Conservation (phyloP, 2,797 vertebrate species). For the Psittacula echo region DNA sequence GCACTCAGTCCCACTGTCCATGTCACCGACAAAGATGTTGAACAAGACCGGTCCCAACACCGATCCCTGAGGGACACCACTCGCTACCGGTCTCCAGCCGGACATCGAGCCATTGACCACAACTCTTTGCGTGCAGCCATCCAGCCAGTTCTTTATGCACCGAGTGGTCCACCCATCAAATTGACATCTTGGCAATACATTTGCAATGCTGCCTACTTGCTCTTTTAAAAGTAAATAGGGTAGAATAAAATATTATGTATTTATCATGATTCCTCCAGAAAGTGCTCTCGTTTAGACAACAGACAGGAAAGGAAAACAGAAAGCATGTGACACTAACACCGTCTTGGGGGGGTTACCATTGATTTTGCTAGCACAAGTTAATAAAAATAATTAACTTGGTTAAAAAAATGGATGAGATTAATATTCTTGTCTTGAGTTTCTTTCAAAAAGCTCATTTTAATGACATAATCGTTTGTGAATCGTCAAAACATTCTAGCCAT, state of each 20-base stretch:
- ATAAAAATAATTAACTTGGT: neutral
- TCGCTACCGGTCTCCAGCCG: too few relatives aligned
- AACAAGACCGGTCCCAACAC: too few relatives aligned
- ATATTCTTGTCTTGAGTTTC: neutral
- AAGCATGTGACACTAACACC: neutral
- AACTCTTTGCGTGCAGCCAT: too few relatives aligned
- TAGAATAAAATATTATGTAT: neutral
- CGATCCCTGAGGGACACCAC: too few relatives aligned
- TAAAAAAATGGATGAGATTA: neutral
- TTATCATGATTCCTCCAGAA: neutral
- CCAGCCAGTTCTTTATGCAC: too few relatives aligned
- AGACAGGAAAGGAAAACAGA: neutral
- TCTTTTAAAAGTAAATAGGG: conserved; percentile 20
- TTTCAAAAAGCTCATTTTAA: neutral
- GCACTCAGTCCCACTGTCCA: too few relatives aligned
- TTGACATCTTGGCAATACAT: neutral
- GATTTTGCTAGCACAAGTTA: neutral
- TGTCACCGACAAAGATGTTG: too few relatives aligned
- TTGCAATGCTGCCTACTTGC: conserved; percentile 15
- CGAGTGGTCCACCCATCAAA: too few relatives aligned
- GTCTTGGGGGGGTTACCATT: neutral
- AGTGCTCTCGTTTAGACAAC: neutral
- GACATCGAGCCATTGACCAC: too few relatives aligned
- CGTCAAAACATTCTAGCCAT: neutral
- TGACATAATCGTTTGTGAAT: neutral